A percentile compares a stretch with the other conserved stretches of the same genome.
Evolutionary conservation across 2,797 vertebrate species (phyloP).

Genomic region (Arrhamphus sclerolepis): DNA sequence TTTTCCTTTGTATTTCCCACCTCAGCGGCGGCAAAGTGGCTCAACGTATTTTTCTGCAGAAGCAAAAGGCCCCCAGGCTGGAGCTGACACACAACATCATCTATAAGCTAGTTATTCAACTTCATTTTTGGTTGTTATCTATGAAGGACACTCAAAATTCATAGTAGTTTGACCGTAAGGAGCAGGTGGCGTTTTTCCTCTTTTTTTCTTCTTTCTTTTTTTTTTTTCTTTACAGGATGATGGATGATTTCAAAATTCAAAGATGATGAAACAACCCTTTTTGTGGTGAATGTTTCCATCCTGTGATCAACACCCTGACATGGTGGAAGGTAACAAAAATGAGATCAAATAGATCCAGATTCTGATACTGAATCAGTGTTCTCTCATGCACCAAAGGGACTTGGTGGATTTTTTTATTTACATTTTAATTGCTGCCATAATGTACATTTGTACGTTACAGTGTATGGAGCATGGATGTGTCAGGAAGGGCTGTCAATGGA

Average conservation of each 20-base stretch:
- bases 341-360: background rate
- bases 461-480: slow-evolving; percentile 5
- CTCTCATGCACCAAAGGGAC: no score
- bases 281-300: no score
- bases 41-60: slow-evolving; percentile 28
- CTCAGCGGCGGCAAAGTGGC: slow-evolving; percentile 30
- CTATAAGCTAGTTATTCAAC: slow-evolving; percentile 25
- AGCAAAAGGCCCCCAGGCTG: slow-evolving; percentile 8
- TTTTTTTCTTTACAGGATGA: no score
- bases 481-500: background rate
- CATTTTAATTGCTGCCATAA: background rate
- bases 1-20: slow-evolving; percentile 28
- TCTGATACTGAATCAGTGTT: background rate
- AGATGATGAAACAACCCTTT: background rate
- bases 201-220: no score
- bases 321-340: background rate
- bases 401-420: slow-evolving; percentile 6
- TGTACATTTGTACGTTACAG: slow-evolving; percentile 8
- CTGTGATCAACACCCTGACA: no score
- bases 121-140: slow-evolving; percentile 13
- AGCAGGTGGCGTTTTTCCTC: no score
- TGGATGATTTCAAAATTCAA: background rate
- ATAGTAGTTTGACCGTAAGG: no score
- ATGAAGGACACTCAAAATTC: no score
- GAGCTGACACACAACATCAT: slow-evolving; percentile 18